These are phyloP conservation scores for Amaurobius ferox DNA, from an alignment of 2,888 invertebrate genomes.

Conservation along the genomic window DNA sequence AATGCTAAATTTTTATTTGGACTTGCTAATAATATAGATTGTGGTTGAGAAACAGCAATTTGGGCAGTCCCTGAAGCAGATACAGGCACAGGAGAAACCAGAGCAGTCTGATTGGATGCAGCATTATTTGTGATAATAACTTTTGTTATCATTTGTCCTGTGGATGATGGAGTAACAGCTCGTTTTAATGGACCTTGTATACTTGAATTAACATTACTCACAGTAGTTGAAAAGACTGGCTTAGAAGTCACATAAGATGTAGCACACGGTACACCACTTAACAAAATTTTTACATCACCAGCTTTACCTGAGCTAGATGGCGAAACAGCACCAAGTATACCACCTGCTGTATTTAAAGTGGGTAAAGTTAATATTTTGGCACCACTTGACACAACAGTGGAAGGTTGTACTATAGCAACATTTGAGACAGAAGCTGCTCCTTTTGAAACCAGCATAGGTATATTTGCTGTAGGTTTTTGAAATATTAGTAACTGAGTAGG, in stretches of 20 bases:
- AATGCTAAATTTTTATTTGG: constrained; percentile 82
- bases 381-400: constrained; percentile 18
- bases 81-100: constrained; percentile 62
- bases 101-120: constrained; percentile 75
- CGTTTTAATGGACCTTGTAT: constrained; percentile 57
- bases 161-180: constrained; percentile 56
- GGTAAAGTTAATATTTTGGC: constrained; percentile 75
- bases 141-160: constrained; percentile 67
- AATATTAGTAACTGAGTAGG: constrained; percentile 47
- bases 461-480: constrained; percentile 43
- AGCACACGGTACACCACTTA: constrained; percentile 28
- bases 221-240: constrained; percentile 27
- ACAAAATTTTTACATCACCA: constrained; percentile 58
- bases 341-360: constrained; percentile 41
- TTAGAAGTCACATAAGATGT: constrained; percentile 48
- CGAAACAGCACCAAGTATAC: constrained; percentile 29
- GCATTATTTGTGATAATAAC: constrained; percentile 77
- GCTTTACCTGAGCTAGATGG: constrained; percentile 30
- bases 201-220: neutral
- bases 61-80: constrained; percentile 51
- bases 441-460: constrained; percentile 43
- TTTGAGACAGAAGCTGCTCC: constrained; percentile 39
- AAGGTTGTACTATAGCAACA: constrained; percentile 50
- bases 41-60: constrained; percentile 60
- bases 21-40: constrained; percentile 74